Evolutionary conservation across 2,797 vertebrate genomes (phyloP).

Genomic region (Synanceia verrucosa): DNA sequence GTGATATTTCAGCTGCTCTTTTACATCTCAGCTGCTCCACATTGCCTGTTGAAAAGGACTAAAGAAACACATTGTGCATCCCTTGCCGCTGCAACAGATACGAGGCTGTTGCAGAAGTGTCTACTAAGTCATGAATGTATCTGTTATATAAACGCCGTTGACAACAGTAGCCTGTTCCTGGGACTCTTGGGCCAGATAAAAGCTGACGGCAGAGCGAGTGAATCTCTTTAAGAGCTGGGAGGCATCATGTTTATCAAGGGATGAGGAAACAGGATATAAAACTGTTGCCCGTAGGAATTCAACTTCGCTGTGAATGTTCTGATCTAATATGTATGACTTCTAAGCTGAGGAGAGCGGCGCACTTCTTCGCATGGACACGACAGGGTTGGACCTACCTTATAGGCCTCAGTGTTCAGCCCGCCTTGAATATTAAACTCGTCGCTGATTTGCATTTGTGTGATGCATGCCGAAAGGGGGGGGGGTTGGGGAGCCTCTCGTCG

Average conservation of each 20-base stretch:
- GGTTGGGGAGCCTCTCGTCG: constrained; percentile 49
- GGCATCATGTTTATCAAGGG: constrained; percentile 44
- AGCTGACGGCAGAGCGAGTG: constrained; percentile 49
- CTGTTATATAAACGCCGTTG: constrained; percentile 30
- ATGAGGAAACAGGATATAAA: constrained; percentile 30
- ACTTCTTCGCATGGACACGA: constrained; percentile 24
- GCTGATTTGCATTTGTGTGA: constrained; percentile 74
- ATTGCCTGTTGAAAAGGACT: constrained; percentile 5
- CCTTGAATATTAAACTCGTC: constrained; percentile 71
- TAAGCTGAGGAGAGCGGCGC: constrained; percentile 9
- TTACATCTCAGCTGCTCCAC: constrained; percentile 44
- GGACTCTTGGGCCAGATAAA: constrained; percentile 53
- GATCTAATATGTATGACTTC: constrained; percentile 28
- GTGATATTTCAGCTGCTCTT: constrained; percentile 62
- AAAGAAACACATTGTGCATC: background rate
- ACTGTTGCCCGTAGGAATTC: constrained; percentile 39
- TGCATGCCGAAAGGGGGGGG: constrained; percentile 49
- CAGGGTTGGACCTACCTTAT: constrained; percentile 35
- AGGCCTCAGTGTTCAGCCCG: constrained; percentile 39
- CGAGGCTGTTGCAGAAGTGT: background rate
- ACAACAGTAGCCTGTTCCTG: constrained; percentile 28
- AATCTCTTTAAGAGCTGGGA: constrained; percentile 47
- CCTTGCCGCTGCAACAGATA: background rate
- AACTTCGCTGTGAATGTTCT: constrained; percentile 27
- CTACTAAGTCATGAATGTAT: constrained; percentile 16